Evolutionary conservation across 2,888 invertebrate species (phyloP).

Genomic region (Aphidius colemani): DNA sequence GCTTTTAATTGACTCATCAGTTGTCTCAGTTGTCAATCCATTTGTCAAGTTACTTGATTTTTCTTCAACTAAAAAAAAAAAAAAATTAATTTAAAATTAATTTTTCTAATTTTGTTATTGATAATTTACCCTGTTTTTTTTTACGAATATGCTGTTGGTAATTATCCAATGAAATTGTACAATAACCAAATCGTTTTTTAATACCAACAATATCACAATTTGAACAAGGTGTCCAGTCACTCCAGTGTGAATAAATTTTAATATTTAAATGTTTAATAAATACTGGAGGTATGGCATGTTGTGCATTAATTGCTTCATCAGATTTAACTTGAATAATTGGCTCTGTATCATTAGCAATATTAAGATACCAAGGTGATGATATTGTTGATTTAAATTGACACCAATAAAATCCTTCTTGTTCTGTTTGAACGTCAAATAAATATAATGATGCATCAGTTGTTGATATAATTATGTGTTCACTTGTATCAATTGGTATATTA

Average conservation of each 20-base stretch:
- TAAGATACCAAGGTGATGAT: conserved; percentile 62
- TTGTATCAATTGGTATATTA: conserved; percentile 55
- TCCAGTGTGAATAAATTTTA: conserved; percentile 65
- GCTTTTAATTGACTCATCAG: background rate
- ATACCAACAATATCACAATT: conserved; percentile 66
- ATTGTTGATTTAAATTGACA: conserved; percentile 62
- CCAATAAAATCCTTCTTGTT: conserved; percentile 65
- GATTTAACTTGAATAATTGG: conserved; percentile 53
- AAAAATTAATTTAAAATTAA: background rate
- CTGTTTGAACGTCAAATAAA: conserved; percentile 62
- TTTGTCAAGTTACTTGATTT: background rate
- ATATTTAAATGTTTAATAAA: conserved; percentile 52
- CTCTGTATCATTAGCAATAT: conserved; percentile 62
- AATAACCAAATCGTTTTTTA: conserved; percentile 66
- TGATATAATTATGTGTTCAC: conserved; percentile 59
- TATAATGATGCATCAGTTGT: conserved; percentile 61
- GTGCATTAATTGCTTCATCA: conserved; percentile 44
- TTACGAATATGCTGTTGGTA: conserved; percentile 2
- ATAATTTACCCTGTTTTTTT: conserved; percentile 26
- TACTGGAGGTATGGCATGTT: conserved; percentile 50
- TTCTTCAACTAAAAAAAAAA: background rate
- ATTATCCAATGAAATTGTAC: conserved; percentile 57
- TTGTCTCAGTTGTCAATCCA: background rate
- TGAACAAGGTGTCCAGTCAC: conserved; percentile 70
- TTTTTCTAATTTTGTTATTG: conserved; percentile 4